Base-by-base conservation (phyloP, 2,888 invertebrate species). In the Daptonema setosum region DNA sequence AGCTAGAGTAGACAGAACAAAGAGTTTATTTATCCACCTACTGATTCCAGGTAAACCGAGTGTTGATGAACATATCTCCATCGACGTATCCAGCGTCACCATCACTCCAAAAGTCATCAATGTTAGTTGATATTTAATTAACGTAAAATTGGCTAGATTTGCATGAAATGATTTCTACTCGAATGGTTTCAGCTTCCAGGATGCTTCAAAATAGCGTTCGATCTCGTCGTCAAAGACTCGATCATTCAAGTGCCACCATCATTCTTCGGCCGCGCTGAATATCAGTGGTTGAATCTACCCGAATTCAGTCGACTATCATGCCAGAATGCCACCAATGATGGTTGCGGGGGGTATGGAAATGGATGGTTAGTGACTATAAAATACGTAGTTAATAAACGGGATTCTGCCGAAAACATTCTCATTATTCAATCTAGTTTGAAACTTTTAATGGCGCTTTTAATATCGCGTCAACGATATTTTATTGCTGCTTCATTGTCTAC, bases 231-330 rank as follows among this genome's bases (percentile, higher is more conserved):
- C 2, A 5, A 11, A 17, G 63, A 64, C 52, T 28, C 47, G 14
- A 22, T 24, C 50, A 20, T 11, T 24, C 2, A 3, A 8, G n/a
- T 54, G 56, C 56, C 52, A 26, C 3, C 25, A 5, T 14, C 3
- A 2, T 67, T 68, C 59, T 69, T 70, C 55, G 67, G 68, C 5
- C 67, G 69, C 55, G 65, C 65, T n/a, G 68, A 68, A 55, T 69
- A 68, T 60, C 67, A 69, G 55, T 69, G 69, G 69, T 63, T 68
- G 62, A 68, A 68, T 59, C 65, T 68, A 5, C 63, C 65, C 41
- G 66, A 67, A 48, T 67, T 69, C 54, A 61, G 64, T 28, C n/a
- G 30, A 17, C 35, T 57, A 17, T 28, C 26, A 8, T 69, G 69
- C 54, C 67, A 68, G 54, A 68, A 69, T 57, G 61, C 66, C n/a